A percentile compares a stretch with the other conserved stretches of the same genome.
These are phyloP conservation scores for Busseola fusca DNA, from an alignment of 2,888 invertebrate species.

Conservation along the genomic window DNA sequence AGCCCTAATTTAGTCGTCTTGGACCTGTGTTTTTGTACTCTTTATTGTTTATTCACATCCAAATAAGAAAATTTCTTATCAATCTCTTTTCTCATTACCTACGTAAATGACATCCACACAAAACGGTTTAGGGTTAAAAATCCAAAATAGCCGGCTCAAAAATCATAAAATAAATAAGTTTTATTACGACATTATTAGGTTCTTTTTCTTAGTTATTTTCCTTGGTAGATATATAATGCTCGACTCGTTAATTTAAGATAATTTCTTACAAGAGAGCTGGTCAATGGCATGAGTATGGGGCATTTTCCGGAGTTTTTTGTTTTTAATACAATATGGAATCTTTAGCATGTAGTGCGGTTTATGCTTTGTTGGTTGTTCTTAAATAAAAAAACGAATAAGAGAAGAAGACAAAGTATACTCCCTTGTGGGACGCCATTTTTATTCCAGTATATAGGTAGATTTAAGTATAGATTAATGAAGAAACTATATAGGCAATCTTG, in stretches of 20 bases:
- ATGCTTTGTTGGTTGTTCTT: no score
- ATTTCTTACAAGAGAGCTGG: no score
- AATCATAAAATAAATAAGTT: background rate
- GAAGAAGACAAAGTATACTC: background rate
- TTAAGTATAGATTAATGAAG: background rate
- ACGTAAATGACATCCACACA: background rate
- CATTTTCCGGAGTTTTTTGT: no score
- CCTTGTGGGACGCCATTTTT: constrained; percentile 23
- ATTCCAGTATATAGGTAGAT: background rate
- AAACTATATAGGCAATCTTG: background rate
- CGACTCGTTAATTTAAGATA: background rate
- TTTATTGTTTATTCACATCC: background rate
- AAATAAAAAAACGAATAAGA: background rate
- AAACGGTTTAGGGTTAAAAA: background rate
- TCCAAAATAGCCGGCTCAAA: background rate
- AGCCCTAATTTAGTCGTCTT: no score
- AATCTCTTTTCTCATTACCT: background rate
- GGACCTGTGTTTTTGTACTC: background rate
- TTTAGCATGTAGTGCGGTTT: no score
- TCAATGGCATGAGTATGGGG: no score
- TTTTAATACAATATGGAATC: no score
- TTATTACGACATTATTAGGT: background rate
- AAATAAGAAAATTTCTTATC: background rate
- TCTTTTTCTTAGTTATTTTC: background rate
- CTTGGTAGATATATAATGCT: background rate